phyloP scores from a whole-genome alignment of 2,113 vertebrate species.

The Ifrita kowaldi region DNA sequence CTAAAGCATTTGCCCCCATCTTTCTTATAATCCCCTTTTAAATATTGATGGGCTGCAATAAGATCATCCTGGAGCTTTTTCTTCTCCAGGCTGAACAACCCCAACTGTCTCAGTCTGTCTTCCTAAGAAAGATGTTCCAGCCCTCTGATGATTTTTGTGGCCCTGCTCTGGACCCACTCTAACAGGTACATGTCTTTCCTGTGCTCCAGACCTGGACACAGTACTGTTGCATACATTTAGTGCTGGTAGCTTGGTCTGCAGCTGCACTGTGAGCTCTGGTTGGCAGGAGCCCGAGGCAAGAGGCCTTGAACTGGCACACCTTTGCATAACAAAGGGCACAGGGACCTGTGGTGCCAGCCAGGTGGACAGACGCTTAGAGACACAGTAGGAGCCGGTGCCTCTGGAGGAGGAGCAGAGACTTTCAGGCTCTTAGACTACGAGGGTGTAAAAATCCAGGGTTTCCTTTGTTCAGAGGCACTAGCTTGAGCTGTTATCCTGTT shows the following conservation, averaged over 20 bases:
- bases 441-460: background rate
- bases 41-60: background rate
- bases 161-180: background rate
- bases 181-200: background rate
- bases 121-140: background rate
- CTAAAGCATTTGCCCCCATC: background rate
- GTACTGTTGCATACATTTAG: background rate
- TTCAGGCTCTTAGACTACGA: background rate
- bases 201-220: background rate
- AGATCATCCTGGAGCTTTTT: background rate
- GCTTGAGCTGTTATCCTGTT: background rate
- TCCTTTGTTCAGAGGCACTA: background rate
- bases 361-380: background rate
- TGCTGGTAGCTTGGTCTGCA: background rate
- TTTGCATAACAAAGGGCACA: background rate
- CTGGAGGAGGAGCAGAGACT: background rate
- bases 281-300: background rate
- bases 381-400: fast-evolving
- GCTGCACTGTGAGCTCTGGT: background rate
- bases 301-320: background rate
- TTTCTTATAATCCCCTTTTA: background rate
- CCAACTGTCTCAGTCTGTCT: background rate
- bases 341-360: background rate
- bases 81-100: background rate
- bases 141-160: background rate